These are phyloP conservation scores for Palaemon carinicauda DNA, from an alignment of 1,140 invertebrate genomes.

Conservation along the genomic window DNA sequence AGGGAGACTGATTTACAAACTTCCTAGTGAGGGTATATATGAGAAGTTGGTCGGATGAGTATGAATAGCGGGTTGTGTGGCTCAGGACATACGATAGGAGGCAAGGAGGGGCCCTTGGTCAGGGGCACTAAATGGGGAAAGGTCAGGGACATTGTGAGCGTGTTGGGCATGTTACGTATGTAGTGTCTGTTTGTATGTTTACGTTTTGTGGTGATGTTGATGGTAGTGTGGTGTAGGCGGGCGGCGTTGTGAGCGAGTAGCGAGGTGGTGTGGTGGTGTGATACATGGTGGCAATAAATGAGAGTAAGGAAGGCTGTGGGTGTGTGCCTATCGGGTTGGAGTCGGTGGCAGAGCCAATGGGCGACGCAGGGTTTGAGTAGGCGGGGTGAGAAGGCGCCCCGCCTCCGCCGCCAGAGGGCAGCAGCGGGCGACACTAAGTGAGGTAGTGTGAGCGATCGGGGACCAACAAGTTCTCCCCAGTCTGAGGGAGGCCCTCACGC, in stretches of 20 bases:
- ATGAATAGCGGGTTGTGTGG: too few species aligned
- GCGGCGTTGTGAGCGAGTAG: slow-evolving; percentile 5
- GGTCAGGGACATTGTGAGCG: background rate
- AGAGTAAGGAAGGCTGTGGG: slow-evolving; percentile 25
- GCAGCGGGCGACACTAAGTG: slow-evolving; percentile 44
- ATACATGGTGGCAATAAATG: slow-evolving; percentile 56
- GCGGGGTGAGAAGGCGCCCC: background rate
- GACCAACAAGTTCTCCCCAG: slow-evolving; percentile 50
- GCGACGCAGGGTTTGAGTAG: slow-evolving; percentile 5
- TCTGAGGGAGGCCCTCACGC: slow-evolving; percentile 52
- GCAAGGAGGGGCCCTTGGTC: too few species aligned
- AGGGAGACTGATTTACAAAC: too few species aligned
- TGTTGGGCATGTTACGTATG: too few species aligned
- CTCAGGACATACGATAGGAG: too few species aligned
- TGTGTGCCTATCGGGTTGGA: background rate
- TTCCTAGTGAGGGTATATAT: too few species aligned
- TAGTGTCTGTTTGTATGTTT: too few species aligned
- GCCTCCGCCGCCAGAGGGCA: slow-evolving; percentile 45
- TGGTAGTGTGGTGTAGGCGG: background rate
- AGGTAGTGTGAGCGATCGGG: slow-evolving; percentile 22
- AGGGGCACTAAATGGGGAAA: background rate
- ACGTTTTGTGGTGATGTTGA: background rate
- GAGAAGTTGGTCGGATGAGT: too few species aligned
- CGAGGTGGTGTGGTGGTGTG: slow-evolving; percentile 42
- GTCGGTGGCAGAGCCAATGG: slow-evolving; percentile 19